Percentiles rank a stretch among this genome's conserved stretches.
phyloP scores from a whole-genome alignment of 2,797 vertebrate species.

The Chromis chromis region DNA sequence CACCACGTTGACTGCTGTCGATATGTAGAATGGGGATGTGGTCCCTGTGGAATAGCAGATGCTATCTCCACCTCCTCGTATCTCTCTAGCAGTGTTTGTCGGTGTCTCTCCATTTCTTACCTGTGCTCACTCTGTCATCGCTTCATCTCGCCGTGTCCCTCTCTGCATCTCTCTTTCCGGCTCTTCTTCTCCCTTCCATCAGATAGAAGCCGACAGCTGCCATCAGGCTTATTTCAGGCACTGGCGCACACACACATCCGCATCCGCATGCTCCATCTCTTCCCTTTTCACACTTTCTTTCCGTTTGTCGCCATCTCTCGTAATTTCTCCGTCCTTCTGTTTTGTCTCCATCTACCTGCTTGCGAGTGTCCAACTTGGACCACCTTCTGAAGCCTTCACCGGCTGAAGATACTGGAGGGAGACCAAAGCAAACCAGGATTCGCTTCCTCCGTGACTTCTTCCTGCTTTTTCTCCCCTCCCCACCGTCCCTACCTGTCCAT shows the following conservation, averaged over 20 bases:
- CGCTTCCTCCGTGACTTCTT: conserved; percentile 43
- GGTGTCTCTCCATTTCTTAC: conserved; percentile 50
- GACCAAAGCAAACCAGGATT: conserved; percentile 72
- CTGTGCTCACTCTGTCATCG: conserved; percentile 61
- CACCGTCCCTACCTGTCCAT: conserved; percentile 69
- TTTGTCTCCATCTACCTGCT: conserved; percentile 44
- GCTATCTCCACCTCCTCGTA: conserved; percentile 38
- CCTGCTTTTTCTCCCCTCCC: conserved; percentile 34
- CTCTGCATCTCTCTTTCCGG: conserved; percentile 28
- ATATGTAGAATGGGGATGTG: conserved; percentile 37
- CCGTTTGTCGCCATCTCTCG: conserved; percentile 57
- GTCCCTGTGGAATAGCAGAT: conserved; percentile 58
- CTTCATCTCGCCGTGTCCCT: conserved; percentile 38
- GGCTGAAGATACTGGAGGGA: conserved; percentile 68
- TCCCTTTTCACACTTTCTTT: conserved; percentile 45
- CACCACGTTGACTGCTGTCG: conserved; percentile 41
- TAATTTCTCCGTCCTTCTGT: conserved; percentile 57
- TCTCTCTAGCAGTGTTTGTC: conserved; percentile 38
- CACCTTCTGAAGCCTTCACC: conserved; percentile 48
- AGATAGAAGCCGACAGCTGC: conserved; percentile 75
- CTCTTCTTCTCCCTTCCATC: conserved; percentile 58
- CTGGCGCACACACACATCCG: conserved; percentile 37
- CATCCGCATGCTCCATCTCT: conserved; percentile 15
- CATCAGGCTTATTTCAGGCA: conserved; percentile 79
- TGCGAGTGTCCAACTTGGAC: background rate